Conservation (phyloP, 2,888 invertebrate species). For the Apamea epomidion region DNA sequence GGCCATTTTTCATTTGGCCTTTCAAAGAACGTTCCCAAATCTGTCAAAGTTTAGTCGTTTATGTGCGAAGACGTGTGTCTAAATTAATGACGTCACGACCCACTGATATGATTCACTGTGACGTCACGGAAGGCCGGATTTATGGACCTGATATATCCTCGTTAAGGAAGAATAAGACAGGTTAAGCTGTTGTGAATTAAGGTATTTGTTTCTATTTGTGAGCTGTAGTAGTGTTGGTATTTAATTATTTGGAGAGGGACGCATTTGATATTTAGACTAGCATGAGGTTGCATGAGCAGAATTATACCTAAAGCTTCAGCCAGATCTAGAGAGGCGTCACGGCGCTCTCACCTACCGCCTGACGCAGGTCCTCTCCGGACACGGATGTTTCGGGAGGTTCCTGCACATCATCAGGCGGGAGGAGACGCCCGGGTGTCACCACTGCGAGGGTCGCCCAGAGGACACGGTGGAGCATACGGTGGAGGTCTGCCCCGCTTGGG, state of each 20-base stretch:
- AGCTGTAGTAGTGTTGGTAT: constrained; percentile 4
- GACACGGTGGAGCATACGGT: too few relatives aligned
- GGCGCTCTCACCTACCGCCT: too few relatives aligned
- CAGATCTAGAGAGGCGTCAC: too few relatives aligned
- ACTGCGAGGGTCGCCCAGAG: too few relatives aligned
- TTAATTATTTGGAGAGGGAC: constrained; percentile 16
- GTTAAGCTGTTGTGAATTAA: constrained; percentile 41
- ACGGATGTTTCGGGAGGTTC: too few relatives aligned
- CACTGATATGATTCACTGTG: constrained; percentile 78
- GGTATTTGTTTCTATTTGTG: constrained; percentile 31
- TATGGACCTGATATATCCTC: constrained; percentile 73
- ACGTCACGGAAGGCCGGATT: constrained; percentile 70
- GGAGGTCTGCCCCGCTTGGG: too few relatives aligned
- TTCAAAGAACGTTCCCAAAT: constrained; percentile 71
- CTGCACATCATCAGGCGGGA: too few relatives aligned
- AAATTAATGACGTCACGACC: constrained; percentile 82
- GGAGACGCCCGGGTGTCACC: too few relatives aligned
- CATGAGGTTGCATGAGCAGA: neutral
- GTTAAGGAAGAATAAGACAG: constrained; percentile 68
- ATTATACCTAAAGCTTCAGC: neutral
- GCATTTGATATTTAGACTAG: neutral
- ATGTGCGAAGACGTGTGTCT: constrained; percentile 69
- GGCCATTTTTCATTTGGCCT: constrained; percentile 69
- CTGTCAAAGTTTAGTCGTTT: constrained; percentile 73
- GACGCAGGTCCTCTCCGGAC: too few relatives aligned